Percentiles rank a stretch among this genome's conserved stretches.
phyloP scores from a whole-genome alignment of 2,888 invertebrate species.

The Sinodicranocentrus sp. region DNA sequence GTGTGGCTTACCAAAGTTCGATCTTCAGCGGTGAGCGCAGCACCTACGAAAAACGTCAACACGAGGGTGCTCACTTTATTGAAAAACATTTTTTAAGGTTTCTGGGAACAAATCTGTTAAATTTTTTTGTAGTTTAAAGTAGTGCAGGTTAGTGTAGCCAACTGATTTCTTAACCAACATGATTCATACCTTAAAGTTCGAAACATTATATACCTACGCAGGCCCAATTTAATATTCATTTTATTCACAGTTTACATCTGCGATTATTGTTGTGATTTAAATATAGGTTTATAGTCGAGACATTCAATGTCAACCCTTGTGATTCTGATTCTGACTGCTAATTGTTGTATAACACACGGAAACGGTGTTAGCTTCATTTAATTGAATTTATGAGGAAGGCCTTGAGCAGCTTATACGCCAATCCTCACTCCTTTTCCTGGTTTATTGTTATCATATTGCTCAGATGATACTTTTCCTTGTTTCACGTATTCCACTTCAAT shows the following conservation, averaged over 20 bases:
- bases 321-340: too few species aligned
- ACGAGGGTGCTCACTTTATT: not conserved
- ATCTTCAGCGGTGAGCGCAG: not conserved
- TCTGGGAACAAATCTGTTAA: not conserved
- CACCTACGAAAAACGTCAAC: not conserved
- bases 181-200: too few species aligned
- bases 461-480: too few species aligned
- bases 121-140: not conserved
- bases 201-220: conserved; percentile 22
- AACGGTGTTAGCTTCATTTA: not conserved
- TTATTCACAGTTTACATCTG: not conserved
- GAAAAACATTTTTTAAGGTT: not conserved
- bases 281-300: not conserved
- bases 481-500: too few species aligned
- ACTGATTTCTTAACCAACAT: too few species aligned
- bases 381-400: not conserved
- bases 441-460: too few species aligned
- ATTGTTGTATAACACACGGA: not conserved
- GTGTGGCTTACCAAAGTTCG: conserved; percentile 42
- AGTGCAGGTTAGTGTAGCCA: too few species aligned
- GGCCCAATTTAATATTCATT: not conserved
- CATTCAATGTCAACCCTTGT: too few species aligned
- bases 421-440: too few species aligned
- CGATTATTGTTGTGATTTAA: not conserved
- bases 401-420: too few species aligned